Evolutionary conservation across 1,140 invertebrate species (phyloP).

Genomic region (Zaprionus vittiger): DNA sequence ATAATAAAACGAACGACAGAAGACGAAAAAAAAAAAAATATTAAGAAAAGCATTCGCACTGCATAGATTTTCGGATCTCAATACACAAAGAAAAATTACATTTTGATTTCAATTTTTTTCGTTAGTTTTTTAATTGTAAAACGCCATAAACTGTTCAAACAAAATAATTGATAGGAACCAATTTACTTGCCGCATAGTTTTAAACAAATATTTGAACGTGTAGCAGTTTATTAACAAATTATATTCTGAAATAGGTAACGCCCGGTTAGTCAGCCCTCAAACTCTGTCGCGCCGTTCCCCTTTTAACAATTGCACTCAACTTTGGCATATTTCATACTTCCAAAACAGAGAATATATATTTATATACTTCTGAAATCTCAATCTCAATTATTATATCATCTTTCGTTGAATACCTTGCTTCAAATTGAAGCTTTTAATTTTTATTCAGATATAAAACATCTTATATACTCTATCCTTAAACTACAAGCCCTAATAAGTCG

Average conservation of each 20-base stretch:
- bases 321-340: not conserved
- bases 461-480: conserved; percentile 14
- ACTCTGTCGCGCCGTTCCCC: not conserved
- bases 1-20: conserved; percentile 23
- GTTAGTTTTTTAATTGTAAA: conserved; percentile 42
- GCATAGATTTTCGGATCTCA: conserved; percentile 54
- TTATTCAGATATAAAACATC: conserved; percentile 18
- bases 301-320: not conserved
- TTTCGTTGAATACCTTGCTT: conserved; percentile 1
- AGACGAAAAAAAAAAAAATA: conserved; percentile 26
- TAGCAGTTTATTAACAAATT: conserved; percentile 51
- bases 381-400: not conserved
- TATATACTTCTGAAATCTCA: not conserved
- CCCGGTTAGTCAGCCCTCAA: not conserved
- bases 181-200: conserved; percentile 79
- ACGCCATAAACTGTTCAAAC: conserved; percentile 69
- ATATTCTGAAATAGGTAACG: conserved; percentile 53
- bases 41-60: conserved; percentile 46
- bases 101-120: conserved; percentile 10
- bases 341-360: not conserved
- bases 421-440: conserved; percentile 1
- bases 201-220: conserved; percentile 57
- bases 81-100: conserved; percentile 38
- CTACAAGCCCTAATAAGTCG: conserved; percentile 21
- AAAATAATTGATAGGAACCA: conserved; percentile 75